Evolutionary conservation across 2,888 invertebrate genomes (phyloP).

Genomic region (Polymixis lichenea): DNA sequence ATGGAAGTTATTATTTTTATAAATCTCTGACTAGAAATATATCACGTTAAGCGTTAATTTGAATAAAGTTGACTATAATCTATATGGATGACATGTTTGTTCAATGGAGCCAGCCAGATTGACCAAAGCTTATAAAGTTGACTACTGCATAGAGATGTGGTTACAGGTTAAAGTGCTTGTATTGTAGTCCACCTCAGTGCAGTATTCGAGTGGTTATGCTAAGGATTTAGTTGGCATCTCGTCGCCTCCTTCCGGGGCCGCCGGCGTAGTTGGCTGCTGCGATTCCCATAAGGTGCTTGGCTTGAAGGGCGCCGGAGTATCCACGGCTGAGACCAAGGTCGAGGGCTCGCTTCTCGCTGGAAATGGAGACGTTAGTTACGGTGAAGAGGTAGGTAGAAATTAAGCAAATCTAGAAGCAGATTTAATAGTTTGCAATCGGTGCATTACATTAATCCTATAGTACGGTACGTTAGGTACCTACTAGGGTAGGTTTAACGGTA

Average conservation of each 20-base stretch:
- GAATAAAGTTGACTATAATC: slow-evolving; percentile 63
- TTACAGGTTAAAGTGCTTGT: slow-evolving; percentile 38
- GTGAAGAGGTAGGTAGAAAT: neutral
- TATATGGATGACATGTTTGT: slow-evolving; percentile 61
- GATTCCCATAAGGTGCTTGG: slow-evolving; percentile 97
- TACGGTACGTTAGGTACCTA: too few species aligned
- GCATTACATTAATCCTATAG: neutral
- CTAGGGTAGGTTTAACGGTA: too few species aligned
- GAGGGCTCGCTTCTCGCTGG: slow-evolving; percentile 95
- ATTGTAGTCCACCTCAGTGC: slow-evolving; percentile 63
- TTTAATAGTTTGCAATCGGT: neutral
- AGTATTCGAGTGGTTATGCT: slow-evolving; percentile 59
- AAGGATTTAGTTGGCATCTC: slow-evolving; percentile 87
- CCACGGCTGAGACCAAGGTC: slow-evolving; percentile 97
- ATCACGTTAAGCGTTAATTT: slow-evolving; percentile 64
- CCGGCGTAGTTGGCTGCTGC: slow-evolving; percentile 97
- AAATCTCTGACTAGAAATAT: slow-evolving; percentile 54
- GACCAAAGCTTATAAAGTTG: slow-evolving; percentile 47
- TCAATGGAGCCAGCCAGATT: slow-evolving; percentile 58
- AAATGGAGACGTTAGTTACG: slow-evolving; percentile 38
- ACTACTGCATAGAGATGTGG: slow-evolving; percentile 61
- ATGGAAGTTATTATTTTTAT: slow-evolving; percentile 26
- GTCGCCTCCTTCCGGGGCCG: slow-evolving; percentile 96
- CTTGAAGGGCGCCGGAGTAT: slow-evolving; percentile 96
- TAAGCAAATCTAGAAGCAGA: slow-evolving; percentile 22